phyloP scores from a whole-genome alignment of 2,888 invertebrate genomes.

The Masnerella sp. region DNA sequence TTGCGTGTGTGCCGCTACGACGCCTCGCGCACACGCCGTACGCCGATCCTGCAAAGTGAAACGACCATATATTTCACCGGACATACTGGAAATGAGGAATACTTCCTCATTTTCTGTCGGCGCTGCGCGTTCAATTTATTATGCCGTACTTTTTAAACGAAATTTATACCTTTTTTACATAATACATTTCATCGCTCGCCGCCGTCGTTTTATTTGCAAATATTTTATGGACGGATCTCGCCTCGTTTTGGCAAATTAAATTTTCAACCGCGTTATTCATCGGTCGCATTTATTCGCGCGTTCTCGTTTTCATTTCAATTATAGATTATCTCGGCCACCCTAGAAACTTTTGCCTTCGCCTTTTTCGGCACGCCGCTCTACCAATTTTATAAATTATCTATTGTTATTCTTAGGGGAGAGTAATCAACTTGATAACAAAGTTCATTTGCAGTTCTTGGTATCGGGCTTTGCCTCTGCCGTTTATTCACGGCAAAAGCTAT shows the following conservation, averaged over 20 bases:
- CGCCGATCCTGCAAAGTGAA: conserved; percentile 48
- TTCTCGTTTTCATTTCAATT: conserved; percentile 22
- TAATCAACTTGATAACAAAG: conserved; percentile 17
- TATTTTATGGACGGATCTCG: conserved; percentile 26
- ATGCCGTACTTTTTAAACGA: conserved; percentile 49
- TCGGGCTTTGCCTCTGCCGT: not conserved
- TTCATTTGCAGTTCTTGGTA: conserved; percentile 12
- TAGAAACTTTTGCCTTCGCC: conserved; percentile 3
- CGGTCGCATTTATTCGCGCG: conserved; percentile 12
- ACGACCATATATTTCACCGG: conserved; percentile 55
- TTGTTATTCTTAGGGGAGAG: conserved; percentile 17
- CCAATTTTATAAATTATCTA: conserved; percentile 26
- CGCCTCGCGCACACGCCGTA: conserved; percentile 17
- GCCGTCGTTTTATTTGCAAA: conserved; percentile 34
- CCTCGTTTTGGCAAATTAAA: conserved; percentile 38
- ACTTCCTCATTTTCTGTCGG: conserved; percentile 46
- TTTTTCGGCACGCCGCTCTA: not conserved
- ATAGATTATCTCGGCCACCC: conserved; percentile 17
- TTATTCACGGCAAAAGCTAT: conserved; percentile 5
- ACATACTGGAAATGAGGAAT: conserved; percentile 55
- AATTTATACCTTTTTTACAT: conserved; percentile 44
- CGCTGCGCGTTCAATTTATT: conserved; percentile 46
- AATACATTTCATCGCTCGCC: conserved; percentile 31
- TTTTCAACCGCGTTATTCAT: conserved; percentile 18
- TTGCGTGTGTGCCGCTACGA: conserved; percentile 42